Percentiles rank a stretch among this genome's conserved stretches.
These are phyloP conservation scores for Bradypodion pumilum DNA, from an alignment of 2,797 vertebrate species.

Conservation along the genomic window DNA sequence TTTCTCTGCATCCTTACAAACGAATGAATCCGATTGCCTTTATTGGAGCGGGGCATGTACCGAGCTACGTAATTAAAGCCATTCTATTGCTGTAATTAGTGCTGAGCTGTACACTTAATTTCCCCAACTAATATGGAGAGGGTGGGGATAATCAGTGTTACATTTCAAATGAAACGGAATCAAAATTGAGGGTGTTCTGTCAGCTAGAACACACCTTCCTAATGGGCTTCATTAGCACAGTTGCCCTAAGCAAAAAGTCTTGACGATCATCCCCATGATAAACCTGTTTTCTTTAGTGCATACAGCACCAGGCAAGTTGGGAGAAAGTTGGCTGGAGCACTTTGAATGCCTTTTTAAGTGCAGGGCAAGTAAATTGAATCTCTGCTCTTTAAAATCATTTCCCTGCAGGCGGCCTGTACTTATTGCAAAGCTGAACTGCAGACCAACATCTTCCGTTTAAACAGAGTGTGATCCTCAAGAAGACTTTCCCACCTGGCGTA, in stretches of 20 bases:
- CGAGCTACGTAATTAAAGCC: constrained; percentile 47
- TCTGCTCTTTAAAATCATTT: constrained; percentile 60
- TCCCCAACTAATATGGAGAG: constrained; percentile 53
- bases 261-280: constrained; percentile 64
- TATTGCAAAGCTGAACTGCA: constrained; percentile 68
- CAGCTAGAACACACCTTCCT: constrained; percentile 50
- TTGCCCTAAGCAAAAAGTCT: constrained; percentile 67
- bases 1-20: constrained; percentile 40
- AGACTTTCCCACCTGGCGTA: constrained; percentile 61
- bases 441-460: constrained; percentile 66
- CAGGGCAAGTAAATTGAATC: constrained; percentile 64
- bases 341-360: constrained; percentile 63
- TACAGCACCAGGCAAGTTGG: constrained; percentile 64
- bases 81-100: constrained; percentile 44
- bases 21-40: constrained; percentile 44
- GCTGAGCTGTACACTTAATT: constrained; percentile 55
- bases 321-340: constrained; percentile 58
- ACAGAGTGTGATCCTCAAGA: constrained; percentile 56
- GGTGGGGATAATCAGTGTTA: constrained; percentile 46
- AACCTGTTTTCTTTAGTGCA: constrained; percentile 69
- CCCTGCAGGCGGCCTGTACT: constrained; percentile 65
- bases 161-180: constrained; percentile 25
- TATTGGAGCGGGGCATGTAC: constrained; percentile 54
- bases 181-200: constrained; percentile 60
- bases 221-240: constrained; percentile 63